Conservation (phyloP, 2,888 invertebrate genomes). For the Diogma glabrata region DNA sequence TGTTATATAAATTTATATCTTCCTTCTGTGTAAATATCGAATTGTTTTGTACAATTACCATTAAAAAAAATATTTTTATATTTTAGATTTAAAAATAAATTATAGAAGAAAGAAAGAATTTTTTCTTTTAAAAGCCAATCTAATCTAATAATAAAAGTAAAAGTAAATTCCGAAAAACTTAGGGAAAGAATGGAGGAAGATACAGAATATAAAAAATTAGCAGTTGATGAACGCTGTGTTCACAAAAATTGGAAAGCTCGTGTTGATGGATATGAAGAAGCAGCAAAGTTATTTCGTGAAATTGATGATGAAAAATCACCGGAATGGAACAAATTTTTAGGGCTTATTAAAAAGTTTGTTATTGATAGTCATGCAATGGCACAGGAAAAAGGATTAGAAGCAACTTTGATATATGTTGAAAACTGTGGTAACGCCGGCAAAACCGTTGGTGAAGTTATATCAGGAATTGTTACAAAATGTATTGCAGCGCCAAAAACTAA, state of each 20-base stretch:
- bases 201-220: conserved; percentile 75
- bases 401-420: conserved; percentile 80
- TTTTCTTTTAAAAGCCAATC: no score
- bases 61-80: no score
- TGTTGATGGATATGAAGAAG: conserved; percentile 87
- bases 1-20: no score
- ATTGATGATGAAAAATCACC: conserved; percentile 88
- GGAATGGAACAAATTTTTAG: conserved; percentile 85
- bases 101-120: no score
- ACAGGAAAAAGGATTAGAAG: conserved; percentile 91
- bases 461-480: conserved; percentile 82
- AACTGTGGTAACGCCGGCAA: conserved; percentile 81
- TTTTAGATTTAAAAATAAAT: no score
- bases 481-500: conserved; percentile 83
- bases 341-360: conserved; percentile 89
- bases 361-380: conserved; percentile 88
- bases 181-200: conserved; percentile 59
- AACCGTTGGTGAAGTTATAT: conserved; percentile 80
- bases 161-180: conserved; percentile 24
- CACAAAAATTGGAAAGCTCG: conserved; percentile 97
- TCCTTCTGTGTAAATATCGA: no score
- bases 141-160: background rate
- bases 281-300: conserved; percentile 73
- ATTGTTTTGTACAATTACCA: no score
- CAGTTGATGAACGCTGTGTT: conserved; percentile 80